phyloP scores from a whole-genome alignment of 2,888 invertebrate genomes.

The Tetheella fluctuosa region DNA sequence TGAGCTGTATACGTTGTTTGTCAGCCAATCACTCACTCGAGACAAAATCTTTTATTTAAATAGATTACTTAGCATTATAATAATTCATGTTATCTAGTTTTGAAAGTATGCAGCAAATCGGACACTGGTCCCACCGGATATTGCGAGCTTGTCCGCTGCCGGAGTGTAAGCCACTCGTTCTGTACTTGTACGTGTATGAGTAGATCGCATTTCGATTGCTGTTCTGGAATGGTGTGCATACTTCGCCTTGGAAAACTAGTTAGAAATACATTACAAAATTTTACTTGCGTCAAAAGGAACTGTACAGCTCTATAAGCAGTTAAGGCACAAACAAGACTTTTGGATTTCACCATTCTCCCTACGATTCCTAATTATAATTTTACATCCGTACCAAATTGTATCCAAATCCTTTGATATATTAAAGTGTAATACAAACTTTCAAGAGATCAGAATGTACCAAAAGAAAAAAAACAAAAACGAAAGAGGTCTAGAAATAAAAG shows the following conservation, averaged over 20 bases:
- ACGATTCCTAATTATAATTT: too few relatives aligned
- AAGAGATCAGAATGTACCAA: slow-evolving; percentile 16
- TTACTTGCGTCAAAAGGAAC: too few relatives aligned
- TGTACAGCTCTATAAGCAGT: too few relatives aligned
- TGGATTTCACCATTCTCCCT: too few relatives aligned
- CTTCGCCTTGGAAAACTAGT: neutral
- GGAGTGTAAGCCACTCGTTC: slow-evolving; percentile 25
- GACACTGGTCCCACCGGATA: slow-evolving; percentile 34
- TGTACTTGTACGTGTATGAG: neutral
- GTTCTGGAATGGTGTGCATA: neutral
- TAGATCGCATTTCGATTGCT: neutral
- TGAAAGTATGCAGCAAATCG: neutral
- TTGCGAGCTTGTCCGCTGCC: slow-evolving; percentile 41
- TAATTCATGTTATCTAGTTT: neutral
- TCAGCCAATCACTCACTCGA: too few relatives aligned
- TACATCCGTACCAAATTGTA: too few relatives aligned
- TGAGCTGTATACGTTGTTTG: too few relatives aligned
- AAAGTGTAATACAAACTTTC: too few relatives aligned
- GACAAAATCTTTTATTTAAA: too few relatives aligned
- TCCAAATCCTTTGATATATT: too few relatives aligned
- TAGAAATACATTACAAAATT: too few relatives aligned
- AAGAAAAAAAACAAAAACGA: slow-evolving; percentile 32
- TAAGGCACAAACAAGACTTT: too few relatives aligned
- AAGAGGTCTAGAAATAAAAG: slow-evolving; percentile 40
- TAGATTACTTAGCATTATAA: neutral